Percentiles rank a stretch among this genome's conserved stretches.
Conservation (phyloP, 53 echinoderm and acorn worm genomes). For the Echinarachnius parma region DNA sequence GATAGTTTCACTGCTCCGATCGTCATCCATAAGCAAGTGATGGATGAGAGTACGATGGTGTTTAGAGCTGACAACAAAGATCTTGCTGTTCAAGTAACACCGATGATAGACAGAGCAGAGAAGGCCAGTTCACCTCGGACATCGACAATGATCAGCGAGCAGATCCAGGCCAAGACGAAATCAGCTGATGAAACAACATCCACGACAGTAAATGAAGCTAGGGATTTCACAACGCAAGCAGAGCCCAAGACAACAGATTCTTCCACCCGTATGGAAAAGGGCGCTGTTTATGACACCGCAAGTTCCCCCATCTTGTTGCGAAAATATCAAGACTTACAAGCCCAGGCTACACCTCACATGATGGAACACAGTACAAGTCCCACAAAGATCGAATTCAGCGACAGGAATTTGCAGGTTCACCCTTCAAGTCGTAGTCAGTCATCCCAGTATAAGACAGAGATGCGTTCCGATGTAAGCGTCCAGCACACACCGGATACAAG, state of each 20-base stretch:
- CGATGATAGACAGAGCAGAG: too few relatives aligned
- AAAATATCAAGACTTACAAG: slow-evolving; percentile 8
- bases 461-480: slow-evolving; percentile 4
- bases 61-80: too few relatives aligned
- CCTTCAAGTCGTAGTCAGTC: slow-evolving; percentile 32
- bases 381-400: slow-evolving; percentile 18
- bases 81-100: too few relatives aligned
- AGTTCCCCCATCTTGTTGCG: slow-evolving; percentile 7
- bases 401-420: slow-evolving; percentile 62
- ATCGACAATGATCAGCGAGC: too few relatives aligned
- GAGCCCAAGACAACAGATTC: slow-evolving; percentile 1
- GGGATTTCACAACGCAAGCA: slow-evolving; percentile 16
- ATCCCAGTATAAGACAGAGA: slow-evolving; percentile 8
- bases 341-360: background rate
- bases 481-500: background rate
- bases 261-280: background rate
- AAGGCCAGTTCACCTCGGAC: too few relatives aligned
- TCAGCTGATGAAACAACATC: too few relatives aligned
- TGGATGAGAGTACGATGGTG: background rate
- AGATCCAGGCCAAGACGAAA: too few relatives aligned
- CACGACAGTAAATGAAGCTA: slow-evolving; percentile 6
- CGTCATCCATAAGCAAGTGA: background rate
- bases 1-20: slow-evolving; percentile 11
- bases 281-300: background rate
- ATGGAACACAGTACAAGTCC: slow-evolving; percentile 1